A percentile compares a stretch with the other conserved stretches of the same genome.
These are phyloP conservation scores for Ispidina lecontei DNA, from an alignment of 2,797 vertebrate genomes.

Conservation along the genomic window DNA sequence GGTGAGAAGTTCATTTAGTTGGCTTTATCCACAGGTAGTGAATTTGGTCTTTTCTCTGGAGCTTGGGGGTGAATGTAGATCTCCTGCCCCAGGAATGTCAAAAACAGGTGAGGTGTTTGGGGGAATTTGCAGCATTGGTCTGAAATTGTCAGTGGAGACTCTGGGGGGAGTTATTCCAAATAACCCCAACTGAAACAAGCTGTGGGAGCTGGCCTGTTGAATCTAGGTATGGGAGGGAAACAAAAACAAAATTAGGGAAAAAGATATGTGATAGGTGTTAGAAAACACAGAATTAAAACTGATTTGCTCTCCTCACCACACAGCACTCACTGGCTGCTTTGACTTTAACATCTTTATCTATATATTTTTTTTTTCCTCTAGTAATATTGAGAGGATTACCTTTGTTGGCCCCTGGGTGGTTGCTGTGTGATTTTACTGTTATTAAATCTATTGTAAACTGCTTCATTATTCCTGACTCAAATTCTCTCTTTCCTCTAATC, in stretches of 20 bases:
- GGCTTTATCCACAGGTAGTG: not conserved
- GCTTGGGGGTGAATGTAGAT: not conserved
- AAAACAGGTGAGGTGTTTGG: not conserved
- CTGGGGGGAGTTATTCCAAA: not conserved
- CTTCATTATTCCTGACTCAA: slow-evolving; percentile 93
- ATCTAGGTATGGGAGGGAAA: not conserved
- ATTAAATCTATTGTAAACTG: slow-evolving; percentile 99
- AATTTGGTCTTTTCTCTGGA: not conserved
- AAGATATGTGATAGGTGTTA: not conserved
- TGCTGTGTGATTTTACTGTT: slow-evolving; percentile 99
- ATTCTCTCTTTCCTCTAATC: slow-evolving; percentile 75
- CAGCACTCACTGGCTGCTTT: slow-evolving; percentile 58
- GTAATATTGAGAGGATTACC: slow-evolving; percentile 99
- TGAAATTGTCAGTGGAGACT: not conserved
- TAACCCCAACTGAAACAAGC: not conserved
- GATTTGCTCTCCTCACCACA: slow-evolving; percentile 61
- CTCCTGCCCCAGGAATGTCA: not conserved
- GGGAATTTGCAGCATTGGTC: not conserved
- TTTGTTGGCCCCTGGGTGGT: slow-evolving; percentile 91
- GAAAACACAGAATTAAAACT: slow-evolving; percentile 66
- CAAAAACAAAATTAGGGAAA: not conserved
- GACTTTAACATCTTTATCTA: slow-evolving; percentile 81
- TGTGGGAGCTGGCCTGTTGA: not conserved
- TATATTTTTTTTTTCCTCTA: slow-evolving; percentile 83
- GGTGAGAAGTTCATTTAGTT: not conserved